These are phyloP conservation scores for Yasuhikotakia modesta DNA, from an alignment of 2,797 vertebrate species.

Conservation along the genomic window DNA sequence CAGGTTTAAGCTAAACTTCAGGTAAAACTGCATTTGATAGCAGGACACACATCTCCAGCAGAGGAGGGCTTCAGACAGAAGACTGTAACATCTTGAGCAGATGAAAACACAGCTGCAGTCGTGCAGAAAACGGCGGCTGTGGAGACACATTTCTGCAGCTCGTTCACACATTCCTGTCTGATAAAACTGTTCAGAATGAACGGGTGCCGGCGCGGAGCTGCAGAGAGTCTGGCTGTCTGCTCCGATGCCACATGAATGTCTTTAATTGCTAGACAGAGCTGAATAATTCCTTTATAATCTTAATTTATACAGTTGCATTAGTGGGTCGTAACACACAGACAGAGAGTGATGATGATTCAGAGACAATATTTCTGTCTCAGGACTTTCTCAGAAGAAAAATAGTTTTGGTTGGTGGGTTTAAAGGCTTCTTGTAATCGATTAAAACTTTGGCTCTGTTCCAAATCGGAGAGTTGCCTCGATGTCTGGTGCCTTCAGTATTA, in stretches of 20 bases:
- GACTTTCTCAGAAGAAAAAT: conserved; percentile 66
- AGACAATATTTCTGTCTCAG: conserved; percentile 62
- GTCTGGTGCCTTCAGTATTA: too few relatives aligned
- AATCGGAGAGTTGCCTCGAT: neutral
- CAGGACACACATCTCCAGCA: too few relatives aligned
- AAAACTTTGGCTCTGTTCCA: neutral
- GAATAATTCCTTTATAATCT: conserved; percentile 86
- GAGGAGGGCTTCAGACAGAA: too few relatives aligned
- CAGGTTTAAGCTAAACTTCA: too few relatives aligned
- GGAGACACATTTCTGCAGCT: conserved; percentile 68
- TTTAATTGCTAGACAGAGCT: conserved; percentile 90
- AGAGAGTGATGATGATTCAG: too few relatives aligned
- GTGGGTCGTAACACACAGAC: conserved; percentile 67
- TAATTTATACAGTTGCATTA: conserved; percentile 75
- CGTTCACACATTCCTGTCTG: conserved; percentile 78
- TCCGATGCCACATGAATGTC: conserved; percentile 87
- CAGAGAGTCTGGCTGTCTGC: conserved; percentile 84
- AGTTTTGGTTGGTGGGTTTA: conserved; percentile 64
- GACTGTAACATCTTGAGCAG: conserved; percentile 68
- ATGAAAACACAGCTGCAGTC: conserved; percentile 50
- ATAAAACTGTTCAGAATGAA: conserved; percentile 80
- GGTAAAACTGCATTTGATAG: too few relatives aligned
- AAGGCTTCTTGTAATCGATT: conserved; percentile 21
- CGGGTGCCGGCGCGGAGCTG: conserved; percentile 79
- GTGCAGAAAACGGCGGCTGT: conserved; percentile 50